phyloP scores from a whole-genome alignment of 2,113 vertebrate genomes.

The Thermophis baileyi region DNA sequence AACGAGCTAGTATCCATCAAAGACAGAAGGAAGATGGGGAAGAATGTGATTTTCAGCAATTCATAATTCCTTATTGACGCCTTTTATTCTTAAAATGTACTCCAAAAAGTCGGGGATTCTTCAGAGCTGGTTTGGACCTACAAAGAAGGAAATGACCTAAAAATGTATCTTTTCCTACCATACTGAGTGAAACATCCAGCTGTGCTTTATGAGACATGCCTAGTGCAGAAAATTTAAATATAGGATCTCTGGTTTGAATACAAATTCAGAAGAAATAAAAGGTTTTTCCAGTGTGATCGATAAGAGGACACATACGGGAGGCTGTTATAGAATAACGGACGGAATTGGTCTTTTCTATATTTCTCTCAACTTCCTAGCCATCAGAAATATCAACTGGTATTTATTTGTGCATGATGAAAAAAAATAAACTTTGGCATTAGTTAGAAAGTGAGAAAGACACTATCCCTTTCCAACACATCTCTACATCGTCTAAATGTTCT shows the following conservation, averaged over 20 bases:
- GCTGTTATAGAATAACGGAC: neutral
- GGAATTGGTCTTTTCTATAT: neutral
- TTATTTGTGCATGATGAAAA: neutral
- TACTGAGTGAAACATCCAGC: neutral
- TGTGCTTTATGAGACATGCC: neutral
- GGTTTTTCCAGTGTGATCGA: neutral
- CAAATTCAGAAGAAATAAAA: neutral
- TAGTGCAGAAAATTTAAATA: neutral
- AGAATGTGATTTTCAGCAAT: neutral
- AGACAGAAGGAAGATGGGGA: neutral
- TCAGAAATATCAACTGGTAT: neutral
- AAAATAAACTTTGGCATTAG: neutral
- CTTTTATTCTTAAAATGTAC: too few relatives aligned
- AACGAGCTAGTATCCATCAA: neutral
- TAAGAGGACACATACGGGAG: neutral
- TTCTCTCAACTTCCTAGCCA: neutral
- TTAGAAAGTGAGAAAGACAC: neutral
- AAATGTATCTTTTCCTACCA: neutral
- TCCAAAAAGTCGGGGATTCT: neutral
- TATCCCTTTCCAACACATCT: neutral
- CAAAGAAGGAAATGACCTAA: neutral
- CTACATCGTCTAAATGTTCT: slow-evolving; percentile 7
- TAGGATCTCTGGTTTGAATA: neutral
- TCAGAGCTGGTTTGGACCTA: neutral
- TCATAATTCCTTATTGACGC: neutral